Conservation (phyloP, 2,888 invertebrate species). For the Allolobophora icterica region DNA sequence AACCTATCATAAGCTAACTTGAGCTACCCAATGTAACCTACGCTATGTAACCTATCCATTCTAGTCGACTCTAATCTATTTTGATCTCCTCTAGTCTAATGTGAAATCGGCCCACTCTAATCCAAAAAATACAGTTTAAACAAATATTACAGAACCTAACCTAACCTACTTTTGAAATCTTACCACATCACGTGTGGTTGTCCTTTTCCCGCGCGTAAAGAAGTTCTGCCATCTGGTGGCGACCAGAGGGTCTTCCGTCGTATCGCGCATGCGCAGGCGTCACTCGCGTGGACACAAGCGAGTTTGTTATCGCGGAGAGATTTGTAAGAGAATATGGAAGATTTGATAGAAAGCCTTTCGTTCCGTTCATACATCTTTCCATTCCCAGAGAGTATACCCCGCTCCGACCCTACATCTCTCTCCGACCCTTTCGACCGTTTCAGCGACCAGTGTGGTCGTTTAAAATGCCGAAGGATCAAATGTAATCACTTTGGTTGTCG, state of each 20-base stretch:
- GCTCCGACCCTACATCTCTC: too few species aligned
- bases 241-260: not conserved
- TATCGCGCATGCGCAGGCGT: not conserved
- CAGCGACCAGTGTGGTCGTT: not conserved
- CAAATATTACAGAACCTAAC: not conserved
- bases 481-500: too few species aligned
- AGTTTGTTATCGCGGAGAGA: not conserved
- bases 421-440: not conserved
- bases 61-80: not conserved
- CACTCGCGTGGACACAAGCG: not conserved
- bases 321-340: slow-evolving; percentile 11
- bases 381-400: too few species aligned
- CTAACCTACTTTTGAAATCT: not conserved
- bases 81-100: too few species aligned
- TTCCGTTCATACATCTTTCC: too few species aligned
- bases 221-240: not conserved
- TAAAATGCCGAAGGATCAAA: not conserved
- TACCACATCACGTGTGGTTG: not conserved
- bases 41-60: too few species aligned
- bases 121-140: not conserved
- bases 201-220: not conserved
- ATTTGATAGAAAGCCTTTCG: not conserved
- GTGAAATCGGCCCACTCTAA: not conserved
- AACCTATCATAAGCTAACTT: too few species aligned
- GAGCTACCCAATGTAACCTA: too few species aligned